phyloP scores from a whole-genome alignment of 2,113 vertebrate species.

The Heliornis fulica region DNA sequence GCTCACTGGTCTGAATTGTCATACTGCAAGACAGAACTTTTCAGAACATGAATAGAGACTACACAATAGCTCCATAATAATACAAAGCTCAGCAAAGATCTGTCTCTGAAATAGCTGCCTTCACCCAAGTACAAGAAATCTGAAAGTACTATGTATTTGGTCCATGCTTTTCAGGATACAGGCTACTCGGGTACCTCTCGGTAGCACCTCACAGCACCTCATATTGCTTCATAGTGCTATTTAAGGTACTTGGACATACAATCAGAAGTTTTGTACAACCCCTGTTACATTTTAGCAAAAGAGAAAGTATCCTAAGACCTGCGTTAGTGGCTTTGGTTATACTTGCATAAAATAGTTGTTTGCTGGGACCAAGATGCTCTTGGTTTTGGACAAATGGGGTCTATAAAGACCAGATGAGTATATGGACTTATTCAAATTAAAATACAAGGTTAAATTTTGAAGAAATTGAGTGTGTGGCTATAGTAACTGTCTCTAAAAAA shows the following conservation, averaged over 20 bases:
- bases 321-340: fast-evolving
- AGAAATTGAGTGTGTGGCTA: not conserved
- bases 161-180: not conserved
- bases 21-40: fast-evolving
- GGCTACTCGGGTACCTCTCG: not conserved
- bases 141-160: not conserved
- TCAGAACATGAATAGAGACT: not conserved
- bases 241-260: not conserved
- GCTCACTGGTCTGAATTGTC: not conserved
- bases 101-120: not conserved
- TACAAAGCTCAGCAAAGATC: not conserved
- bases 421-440: not conserved
- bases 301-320: not conserved
- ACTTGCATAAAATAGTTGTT: not conserved
- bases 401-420: not conserved
- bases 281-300: not conserved
- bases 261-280: not conserved
- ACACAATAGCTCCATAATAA: not conserved
- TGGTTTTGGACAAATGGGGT: not conserved
- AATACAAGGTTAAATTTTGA: not conserved
- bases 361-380: not conserved
- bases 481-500: not conserved
- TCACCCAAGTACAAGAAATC: not conserved
- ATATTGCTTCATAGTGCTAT: not conserved
- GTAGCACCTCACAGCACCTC: too few relatives aligned